A percentile compares a stretch with the other conserved stretches of the same genome.
Conservation (phyloP, 2,797 vertebrate genomes). For the Thripadectes ignobilis region DNA sequence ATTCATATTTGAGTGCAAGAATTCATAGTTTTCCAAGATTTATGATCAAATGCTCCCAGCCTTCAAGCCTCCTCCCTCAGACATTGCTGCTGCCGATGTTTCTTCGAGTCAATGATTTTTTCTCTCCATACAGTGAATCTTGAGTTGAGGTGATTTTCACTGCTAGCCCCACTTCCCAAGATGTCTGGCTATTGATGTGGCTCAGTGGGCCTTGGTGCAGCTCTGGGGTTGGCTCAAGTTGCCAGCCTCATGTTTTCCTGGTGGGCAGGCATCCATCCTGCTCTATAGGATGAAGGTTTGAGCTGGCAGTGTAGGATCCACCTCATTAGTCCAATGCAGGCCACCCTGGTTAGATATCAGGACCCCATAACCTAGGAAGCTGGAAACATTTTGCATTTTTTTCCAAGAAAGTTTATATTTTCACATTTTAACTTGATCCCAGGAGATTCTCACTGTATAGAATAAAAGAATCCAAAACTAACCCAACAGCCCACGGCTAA, state of each 20-base stretch:
- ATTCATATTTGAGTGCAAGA: background rate
- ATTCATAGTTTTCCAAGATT: background rate
- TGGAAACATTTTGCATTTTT: background rate
- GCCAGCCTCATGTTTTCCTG: accelerated
- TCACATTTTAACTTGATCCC: background rate
- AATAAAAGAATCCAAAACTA: background rate
- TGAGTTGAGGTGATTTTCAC: background rate
- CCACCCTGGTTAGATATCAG: background rate
- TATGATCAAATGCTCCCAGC: background rate
- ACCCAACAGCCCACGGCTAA: background rate
- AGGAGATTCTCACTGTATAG: background rate
- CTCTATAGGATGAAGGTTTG: background rate
- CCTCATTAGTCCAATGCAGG: background rate
- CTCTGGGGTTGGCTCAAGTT: background rate
- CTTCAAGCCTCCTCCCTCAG: background rate
- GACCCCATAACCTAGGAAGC: background rate
- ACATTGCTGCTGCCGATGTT: background rate
- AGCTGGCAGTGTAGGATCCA: background rate
- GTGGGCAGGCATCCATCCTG: background rate
- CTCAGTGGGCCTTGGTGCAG: background rate
- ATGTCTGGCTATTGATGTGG: accelerated
- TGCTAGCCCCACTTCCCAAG: background rate
- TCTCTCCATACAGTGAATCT: background rate
- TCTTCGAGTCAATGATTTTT: background rate
- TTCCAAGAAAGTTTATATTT: background rate